Conservation (phyloP, 2,113 vertebrate species). For the Chloropsis cyanopogon region DNA sequence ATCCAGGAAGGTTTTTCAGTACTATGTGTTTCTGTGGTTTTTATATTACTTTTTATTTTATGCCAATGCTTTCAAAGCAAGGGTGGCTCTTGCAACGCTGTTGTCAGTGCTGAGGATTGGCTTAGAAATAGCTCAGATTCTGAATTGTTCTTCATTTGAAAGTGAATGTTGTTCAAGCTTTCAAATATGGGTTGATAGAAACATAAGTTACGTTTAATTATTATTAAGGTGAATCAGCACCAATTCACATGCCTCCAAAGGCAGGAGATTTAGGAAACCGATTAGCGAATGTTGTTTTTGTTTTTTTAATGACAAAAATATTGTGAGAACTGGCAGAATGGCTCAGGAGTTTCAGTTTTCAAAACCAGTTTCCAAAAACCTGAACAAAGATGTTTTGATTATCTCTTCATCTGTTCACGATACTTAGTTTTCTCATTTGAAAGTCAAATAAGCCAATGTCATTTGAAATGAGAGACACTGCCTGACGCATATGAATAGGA, state of each 20-base stretch:
- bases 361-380: conserved; percentile 52
- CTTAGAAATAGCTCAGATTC: neutral
- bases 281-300: conserved; percentile 20
- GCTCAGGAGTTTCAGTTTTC: conserved; percentile 41
- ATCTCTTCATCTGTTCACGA: conserved; percentile 62
- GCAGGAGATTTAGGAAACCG: neutral
- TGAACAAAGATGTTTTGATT: conserved; percentile 66
- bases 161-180: neutral
- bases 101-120: neutral
- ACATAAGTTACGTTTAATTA: neutral
- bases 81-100: neutral
- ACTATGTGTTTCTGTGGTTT: neutral
- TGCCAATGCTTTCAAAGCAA: neutral
- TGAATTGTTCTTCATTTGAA: neutral
- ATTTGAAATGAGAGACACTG: conserved; percentile 44
- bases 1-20: neutral
- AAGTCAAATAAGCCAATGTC: conserved; percentile 49
- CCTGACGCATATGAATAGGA: conserved; percentile 37
- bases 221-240: neutral
- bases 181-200: neutral
- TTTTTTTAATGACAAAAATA: conserved; percentile 47
- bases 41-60: neutral
- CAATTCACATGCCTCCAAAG: neutral
- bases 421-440: conserved; percentile 62
- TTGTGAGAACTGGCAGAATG: conserved; percentile 41